Conservation (phyloP, 2,888 invertebrate genomes). For the Aphidoletes aphidimyza region DNA sequence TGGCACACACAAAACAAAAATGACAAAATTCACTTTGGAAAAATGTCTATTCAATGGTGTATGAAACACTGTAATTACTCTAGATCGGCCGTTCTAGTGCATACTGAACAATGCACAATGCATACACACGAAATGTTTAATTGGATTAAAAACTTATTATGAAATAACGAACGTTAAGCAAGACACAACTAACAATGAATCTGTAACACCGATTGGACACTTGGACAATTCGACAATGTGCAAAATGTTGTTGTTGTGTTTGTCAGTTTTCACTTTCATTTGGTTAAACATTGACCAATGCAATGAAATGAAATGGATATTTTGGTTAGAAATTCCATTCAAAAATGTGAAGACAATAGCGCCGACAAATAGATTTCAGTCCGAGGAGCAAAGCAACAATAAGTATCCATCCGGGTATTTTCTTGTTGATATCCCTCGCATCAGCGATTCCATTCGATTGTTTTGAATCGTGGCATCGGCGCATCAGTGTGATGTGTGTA, state of each 20-base stretch:
- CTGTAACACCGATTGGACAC: neutral
- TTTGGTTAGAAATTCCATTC: too few relatives aligned
- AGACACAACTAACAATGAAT: neutral
- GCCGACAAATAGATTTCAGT: neutral
- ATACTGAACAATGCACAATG: neutral
- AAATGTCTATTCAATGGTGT: too few relatives aligned
- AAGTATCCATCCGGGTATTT: neutral
- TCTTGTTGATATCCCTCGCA: neutral
- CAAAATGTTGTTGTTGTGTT: slow-evolving; percentile 2
- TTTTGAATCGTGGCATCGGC: slow-evolving; percentile 35
- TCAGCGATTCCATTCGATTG: neutral
- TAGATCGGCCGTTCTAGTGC: neutral
- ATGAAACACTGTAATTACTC: too few relatives aligned
- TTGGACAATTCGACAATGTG: neutral
- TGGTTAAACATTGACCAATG: neutral
- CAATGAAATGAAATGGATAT: neutral
- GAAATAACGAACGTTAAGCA: neutral
- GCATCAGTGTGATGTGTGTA: neutral
- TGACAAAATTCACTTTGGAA: too few relatives aligned
- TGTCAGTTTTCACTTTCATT: slow-evolving; percentile 9
- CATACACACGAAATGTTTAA: neutral
- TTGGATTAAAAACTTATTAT: slow-evolving; percentile 38
- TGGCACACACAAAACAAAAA: too few relatives aligned
- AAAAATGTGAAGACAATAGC: too few relatives aligned
- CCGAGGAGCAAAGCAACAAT: neutral